Base-by-base conservation (phyloP, 2,113 vertebrate species). In the Pterocles burchelli region DNA sequence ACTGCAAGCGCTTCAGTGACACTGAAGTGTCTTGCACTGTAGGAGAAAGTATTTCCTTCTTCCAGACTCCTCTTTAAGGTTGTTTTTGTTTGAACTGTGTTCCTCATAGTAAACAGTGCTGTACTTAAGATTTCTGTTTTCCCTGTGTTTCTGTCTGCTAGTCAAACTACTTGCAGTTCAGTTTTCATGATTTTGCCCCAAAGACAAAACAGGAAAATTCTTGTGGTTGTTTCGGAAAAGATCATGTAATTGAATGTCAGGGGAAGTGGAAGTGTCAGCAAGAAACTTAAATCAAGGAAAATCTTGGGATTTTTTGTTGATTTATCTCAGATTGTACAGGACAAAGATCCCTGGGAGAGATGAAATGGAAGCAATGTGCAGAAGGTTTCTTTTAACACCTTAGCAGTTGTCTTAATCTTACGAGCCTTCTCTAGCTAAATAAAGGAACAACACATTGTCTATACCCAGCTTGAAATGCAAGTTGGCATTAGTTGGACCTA, bases 381-480 rank as follows among this genome's bases (percentile, higher is more conserved):
- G 62, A 72, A 65, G 63, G 57, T 43, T 90, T 90, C 59, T 92
- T 21, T 62, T 77, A 81, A 65, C 34, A 80, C 57, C 38, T 58
- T 46, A 79, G 62, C 33, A 45, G 29, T n/a, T 7, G 4, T 41
- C 33, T 54, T 74, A 24, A 36, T 67, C 34, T 51, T 31, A 0
- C 2, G 25, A 65, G 41, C 43, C 36, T 48, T 51, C 63, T 33
- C 18, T 14, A 46, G 41, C 31, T 54, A 36, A 45, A 24, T 16
- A 4, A 58, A 62, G 68, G 79, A 52, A 33, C 2, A 2, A 1
- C 0, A 0, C 10, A 12, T 6, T 34, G 13, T 67, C 46, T 88
- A 33, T 38, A 9, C 52, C 11, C 48, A 31, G 55, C 43, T 46
- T 57, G 68, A 71, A 31, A 45, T 48, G 38, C 43, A 41, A 33